phyloP scores from a whole-genome alignment of 2,113 vertebrate species.

The Eulemur macaco region DNA sequence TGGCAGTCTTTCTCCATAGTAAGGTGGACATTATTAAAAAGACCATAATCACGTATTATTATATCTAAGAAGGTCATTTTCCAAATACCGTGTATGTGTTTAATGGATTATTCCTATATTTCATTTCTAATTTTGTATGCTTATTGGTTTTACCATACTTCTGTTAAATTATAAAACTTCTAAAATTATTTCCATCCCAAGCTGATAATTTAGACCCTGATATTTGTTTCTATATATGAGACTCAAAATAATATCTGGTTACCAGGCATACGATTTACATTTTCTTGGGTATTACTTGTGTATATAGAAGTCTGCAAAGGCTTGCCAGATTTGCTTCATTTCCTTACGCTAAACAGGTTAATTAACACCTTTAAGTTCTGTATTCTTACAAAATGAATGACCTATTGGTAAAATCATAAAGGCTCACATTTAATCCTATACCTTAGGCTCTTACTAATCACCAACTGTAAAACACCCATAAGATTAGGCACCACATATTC shows the following conservation, averaged over 20 bases:
- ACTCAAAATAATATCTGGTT: slow-evolving; percentile 5
- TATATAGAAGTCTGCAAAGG: not conserved
- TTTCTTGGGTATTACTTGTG: not conserved
- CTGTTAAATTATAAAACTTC: not conserved
- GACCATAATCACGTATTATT: not conserved
- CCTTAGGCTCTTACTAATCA: slow-evolving; percentile 45
- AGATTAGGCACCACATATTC: slow-evolving; percentile 43
- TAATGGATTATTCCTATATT: not conserved
- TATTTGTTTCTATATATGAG: not conserved
- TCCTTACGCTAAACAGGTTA: slow-evolving; percentile 24
- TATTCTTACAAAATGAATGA: slow-evolving; percentile 40
- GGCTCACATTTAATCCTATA: slow-evolving; percentile 40
- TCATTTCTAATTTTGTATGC: not conserved
- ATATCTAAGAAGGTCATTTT: not conserved
- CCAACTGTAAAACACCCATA: slow-evolving; percentile 15
- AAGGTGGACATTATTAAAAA: not conserved
- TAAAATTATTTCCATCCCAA: not conserved
- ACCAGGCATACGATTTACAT: not conserved
- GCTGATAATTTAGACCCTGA: not conserved
- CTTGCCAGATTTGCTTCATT: slow-evolving; percentile 17
- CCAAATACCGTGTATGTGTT: not conserved
- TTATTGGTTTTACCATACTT: not conserved
- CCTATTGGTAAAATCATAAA: slow-evolving; percentile 52
- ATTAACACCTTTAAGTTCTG: slow-evolving; percentile 36
- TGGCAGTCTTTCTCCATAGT: not conserved